Evolutionary conservation across 2,888 invertebrate genomes (phyloP).

Genomic region (Rhingia campestris): DNA sequence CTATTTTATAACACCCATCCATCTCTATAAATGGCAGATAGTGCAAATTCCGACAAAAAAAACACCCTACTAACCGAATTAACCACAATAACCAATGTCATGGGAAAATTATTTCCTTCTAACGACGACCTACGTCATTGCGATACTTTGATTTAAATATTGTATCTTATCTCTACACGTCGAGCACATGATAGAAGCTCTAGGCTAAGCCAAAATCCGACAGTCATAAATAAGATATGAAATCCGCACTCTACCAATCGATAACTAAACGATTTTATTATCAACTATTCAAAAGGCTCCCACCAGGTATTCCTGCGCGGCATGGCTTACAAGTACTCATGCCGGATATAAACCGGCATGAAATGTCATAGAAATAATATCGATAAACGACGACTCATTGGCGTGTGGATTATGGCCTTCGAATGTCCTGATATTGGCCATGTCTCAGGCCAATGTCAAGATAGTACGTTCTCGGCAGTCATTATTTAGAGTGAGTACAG

Average conservation of each 20-base stretch:
- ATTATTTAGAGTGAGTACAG: neutral
- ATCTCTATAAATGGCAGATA: slow-evolving; percentile 15
- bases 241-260: slow-evolving; percentile 25
- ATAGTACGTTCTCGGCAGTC: slow-evolving; percentile 19
- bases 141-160: slow-evolving; percentile 41
- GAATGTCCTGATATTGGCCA: slow-evolving; percentile 42
- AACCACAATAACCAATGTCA: slow-evolving; percentile 36
- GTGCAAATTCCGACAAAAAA: neutral
- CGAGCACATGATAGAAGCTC: slow-evolving; percentile 14
- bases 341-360: slow-evolving; percentile 1
- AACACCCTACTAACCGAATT: too few species aligned
- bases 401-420: slow-evolving; percentile 34
- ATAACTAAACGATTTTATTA: slow-evolving; percentile 34
- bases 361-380: slow-evolving; percentile 11
- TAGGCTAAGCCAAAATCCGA: slow-evolving; percentile 10
- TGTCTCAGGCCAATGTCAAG: slow-evolving; percentile 48
- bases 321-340: neutral
- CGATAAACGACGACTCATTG: slow-evolving; percentile 16
- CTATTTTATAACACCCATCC: slow-evolving; percentile 28
- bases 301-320: neutral
- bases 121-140: slow-evolving; percentile 29
- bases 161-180: slow-evolving; percentile 22
- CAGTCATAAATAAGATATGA: slow-evolving; percentile 50
- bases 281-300: slow-evolving; percentile 29
- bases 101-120: slow-evolving; percentile 30